Percentiles rank a stretch among this genome's conserved stretches.
Conservation (phyloP, 2,888 invertebrate species). For the Margaritifera margaritifera region DNA sequence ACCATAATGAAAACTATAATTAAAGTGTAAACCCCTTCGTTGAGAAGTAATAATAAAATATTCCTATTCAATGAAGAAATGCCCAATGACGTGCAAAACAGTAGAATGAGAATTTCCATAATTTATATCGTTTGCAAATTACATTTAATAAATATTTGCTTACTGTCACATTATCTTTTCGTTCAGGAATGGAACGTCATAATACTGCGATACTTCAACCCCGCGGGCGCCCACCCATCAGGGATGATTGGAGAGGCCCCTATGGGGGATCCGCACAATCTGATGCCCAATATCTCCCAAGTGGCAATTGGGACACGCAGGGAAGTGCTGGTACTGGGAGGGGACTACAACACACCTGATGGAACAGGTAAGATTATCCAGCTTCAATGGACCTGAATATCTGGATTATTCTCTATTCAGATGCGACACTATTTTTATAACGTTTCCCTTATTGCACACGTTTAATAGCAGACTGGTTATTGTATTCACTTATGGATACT, state of each 20-base stretch:
- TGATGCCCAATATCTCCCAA: conserved; percentile 95
- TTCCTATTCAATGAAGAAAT: no score
- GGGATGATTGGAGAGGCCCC: conserved; percentile 97
- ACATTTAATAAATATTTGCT: no score
- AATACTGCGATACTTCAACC: conserved; percentile 94
- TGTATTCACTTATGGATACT: neutral
- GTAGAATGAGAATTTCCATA: no score
- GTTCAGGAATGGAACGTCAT: conserved; percentile 92
- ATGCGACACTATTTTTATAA: no score
- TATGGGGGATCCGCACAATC: conserved; percentile 92
- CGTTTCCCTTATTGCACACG: no score
- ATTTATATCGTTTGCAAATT: no score
- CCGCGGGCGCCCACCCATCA: conserved; percentile 94
- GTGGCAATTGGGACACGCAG: conserved; percentile 91
- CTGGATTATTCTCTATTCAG: no score
- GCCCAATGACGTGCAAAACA: no score
- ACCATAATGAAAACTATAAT: no score
- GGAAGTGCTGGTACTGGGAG: conserved; percentile 89
- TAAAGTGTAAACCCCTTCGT: no score
- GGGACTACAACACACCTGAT: conserved; percentile 92
- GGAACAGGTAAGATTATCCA: conserved; percentile 81
- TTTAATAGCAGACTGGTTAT: neutral
- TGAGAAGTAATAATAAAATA: no score
- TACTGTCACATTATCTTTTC: neutral
- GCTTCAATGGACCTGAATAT: no score